phyloP scores from a whole-genome alignment of 2,888 invertebrate species.

The Pandemis cinnamomeana region DNA sequence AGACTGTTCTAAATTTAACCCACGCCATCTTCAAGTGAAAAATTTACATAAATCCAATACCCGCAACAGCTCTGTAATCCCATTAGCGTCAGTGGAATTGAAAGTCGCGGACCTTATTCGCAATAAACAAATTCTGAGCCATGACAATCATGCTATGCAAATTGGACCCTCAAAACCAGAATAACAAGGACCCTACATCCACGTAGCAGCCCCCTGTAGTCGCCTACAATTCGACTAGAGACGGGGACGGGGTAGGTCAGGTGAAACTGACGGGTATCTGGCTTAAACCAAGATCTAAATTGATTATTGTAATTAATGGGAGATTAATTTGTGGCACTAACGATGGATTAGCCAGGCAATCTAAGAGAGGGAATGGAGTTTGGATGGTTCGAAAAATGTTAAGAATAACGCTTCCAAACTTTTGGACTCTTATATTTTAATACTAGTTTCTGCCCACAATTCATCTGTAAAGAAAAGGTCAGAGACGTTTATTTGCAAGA shows the following conservation, averaged over 20 bases:
- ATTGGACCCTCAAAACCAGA: slow-evolving; percentile 18
- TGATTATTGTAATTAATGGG: slow-evolving; percentile 32
- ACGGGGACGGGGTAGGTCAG: slow-evolving; percentile 3
- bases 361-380: slow-evolving; percentile 10
- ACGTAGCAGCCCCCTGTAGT: background rate
- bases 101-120: slow-evolving; percentile 47
- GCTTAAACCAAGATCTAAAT: slow-evolving; percentile 29
- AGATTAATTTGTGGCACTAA: slow-evolving; percentile 30
- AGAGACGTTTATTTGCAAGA: no score
- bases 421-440: background rate
- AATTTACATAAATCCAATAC: slow-evolving; percentile 66
- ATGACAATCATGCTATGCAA: slow-evolving; percentile 56
- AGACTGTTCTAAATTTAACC: slow-evolving; percentile 32
- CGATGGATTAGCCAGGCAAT: slow-evolving; percentile 10
- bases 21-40: slow-evolving; percentile 37
- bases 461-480: no score
- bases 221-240: background rate
- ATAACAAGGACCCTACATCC: background rate
- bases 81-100: slow-evolving; percentile 54
- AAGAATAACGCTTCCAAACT: background rate
- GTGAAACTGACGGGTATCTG: background rate
- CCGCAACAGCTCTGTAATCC: slow-evolving; percentile 56
- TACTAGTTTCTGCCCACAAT: no score
- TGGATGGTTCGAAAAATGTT: background rate
- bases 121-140: slow-evolving; percentile 54